Evolutionary conservation across 2,888 invertebrate species (phyloP).

Genomic region (Cerceris ruficornis): DNA sequence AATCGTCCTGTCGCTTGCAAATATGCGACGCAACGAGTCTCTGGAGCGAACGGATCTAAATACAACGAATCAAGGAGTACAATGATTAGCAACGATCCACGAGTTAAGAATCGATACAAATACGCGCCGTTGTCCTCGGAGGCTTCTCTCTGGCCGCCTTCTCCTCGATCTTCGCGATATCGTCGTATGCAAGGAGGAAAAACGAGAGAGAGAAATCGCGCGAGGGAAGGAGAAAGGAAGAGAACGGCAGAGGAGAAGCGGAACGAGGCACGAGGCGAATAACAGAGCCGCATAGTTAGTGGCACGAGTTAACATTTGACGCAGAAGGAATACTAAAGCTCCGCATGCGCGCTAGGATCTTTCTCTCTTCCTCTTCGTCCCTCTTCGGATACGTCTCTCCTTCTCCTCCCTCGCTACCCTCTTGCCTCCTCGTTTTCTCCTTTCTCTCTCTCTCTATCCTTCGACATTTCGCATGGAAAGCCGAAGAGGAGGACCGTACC

Average conservation of each 20-base stretch:
- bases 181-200: conserved; percentile 26
- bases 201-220: background rate
- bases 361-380: conserved; percentile 12
- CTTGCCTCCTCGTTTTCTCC: conserved; percentile 26
- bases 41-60: conserved; percentile 43
- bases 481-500: background rate
- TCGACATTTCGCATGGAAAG: conserved; percentile 58
- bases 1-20: conserved; percentile 29
- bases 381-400: background rate
- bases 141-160: conserved; percentile 51
- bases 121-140: conserved; percentile 58
- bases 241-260: conserved; percentile 20
- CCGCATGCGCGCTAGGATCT: conserved; percentile 52
- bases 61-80: conserved; percentile 56
- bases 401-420: background rate
- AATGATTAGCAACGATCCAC: conserved; percentile 69
- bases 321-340: conserved; percentile 78
- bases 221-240: conserved; percentile 15
- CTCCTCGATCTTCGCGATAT: conserved; percentile 71
- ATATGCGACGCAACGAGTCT: conserved; percentile 7
- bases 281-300: conserved; percentile 74
- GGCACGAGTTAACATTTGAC: conserved; percentile 78
- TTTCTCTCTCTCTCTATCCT: conserved; percentile 31
- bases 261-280: conserved; percentile 50
- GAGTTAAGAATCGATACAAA: conserved; percentile 69